phyloP scores from a whole-genome alignment of 2,888 invertebrate genomes.

The Synergus laeviventris region DNA sequence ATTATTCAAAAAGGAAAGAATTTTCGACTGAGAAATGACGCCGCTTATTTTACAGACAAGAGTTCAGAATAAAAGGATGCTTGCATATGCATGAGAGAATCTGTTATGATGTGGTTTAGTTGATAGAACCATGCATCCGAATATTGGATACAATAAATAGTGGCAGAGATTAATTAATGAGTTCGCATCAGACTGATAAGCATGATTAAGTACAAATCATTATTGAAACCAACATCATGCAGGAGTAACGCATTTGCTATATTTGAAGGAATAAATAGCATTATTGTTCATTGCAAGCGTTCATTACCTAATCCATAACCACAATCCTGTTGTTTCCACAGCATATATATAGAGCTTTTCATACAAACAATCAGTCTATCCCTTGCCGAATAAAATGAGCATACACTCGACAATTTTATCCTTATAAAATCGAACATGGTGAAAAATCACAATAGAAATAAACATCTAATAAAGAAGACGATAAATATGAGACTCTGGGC shows the following conservation, averaged over 20 bases:
- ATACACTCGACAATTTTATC: not conserved
- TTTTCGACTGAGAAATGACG: not conserved
- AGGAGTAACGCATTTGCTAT: constrained; percentile 24
- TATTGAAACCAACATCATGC: constrained; percentile 17
- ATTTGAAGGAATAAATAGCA: constrained; percentile 23
- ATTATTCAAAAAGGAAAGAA: constrained; percentile 1
- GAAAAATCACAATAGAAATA: not conserved
- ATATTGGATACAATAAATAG: constrained; percentile 27
- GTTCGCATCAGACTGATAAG: constrained; percentile 27
- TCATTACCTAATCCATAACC: constrained; percentile 1
- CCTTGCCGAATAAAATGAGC: not conserved
- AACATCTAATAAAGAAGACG: not conserved
- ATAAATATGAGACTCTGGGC: not conserved
- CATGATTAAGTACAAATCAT: constrained; percentile 36
- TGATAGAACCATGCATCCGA: not conserved
- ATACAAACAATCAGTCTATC: not conserved
- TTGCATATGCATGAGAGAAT: not conserved
- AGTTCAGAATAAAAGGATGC: not conserved
- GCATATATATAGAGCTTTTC: not conserved
- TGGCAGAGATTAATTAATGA: constrained; percentile 21
- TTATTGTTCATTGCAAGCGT: constrained; percentile 31
- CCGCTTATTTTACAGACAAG: not conserved
- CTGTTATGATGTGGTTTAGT: not conserved
- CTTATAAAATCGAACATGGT: not conserved
- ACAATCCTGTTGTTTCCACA: constrained; percentile 6